phyloP scores from a whole-genome alignment of 2,888 invertebrate genomes.

The Siphonodentalium dalli region DNA sequence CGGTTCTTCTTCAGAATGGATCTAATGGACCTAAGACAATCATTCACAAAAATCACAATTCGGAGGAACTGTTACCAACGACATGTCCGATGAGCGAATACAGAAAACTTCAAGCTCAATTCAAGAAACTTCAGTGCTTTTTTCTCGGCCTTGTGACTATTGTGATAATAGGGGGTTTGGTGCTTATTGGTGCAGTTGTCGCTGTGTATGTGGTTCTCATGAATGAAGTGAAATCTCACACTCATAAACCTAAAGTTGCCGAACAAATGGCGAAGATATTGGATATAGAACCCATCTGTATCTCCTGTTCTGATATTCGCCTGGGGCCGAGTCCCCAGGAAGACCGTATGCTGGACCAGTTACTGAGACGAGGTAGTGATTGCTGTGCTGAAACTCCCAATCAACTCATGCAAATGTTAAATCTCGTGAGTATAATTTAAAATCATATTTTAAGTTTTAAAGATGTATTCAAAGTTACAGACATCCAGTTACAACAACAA shows the following conservation, averaged over 20 bases:
- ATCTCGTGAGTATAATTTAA: constrained; percentile 47
- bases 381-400: constrained; percentile 53
- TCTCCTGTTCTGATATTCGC: constrained; percentile 44
- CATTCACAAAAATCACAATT: too few relatives aligned
- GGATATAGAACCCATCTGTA: constrained; percentile 49
- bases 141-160: constrained; percentile 39
- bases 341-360: constrained; percentile 44
- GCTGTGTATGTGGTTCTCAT: constrained; percentile 48
- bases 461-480: too few relatives aligned
- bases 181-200: constrained; percentile 45
- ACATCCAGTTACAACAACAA: too few relatives aligned
- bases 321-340: constrained; percentile 52
- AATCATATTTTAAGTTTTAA: too few relatives aligned
- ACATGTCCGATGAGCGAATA: too few relatives aligned
- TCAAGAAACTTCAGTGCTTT: too few relatives aligned
- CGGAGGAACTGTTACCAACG: too few relatives aligned
- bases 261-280: constrained; percentile 49
- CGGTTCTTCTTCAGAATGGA: too few relatives aligned
- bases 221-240: constrained; percentile 47
- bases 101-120: too few relatives aligned
- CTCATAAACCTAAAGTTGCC: constrained; percentile 55
- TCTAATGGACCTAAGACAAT: too few relatives aligned
- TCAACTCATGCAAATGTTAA: constrained; percentile 44
- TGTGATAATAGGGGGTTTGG: constrained; percentile 39
- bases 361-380: constrained; percentile 41